Evolutionary conservation across 2,113 vertebrate genomes (phyloP), one percentile per base, ranked within the genome.

Genomic region (Alexandromys fortis): DNA sequence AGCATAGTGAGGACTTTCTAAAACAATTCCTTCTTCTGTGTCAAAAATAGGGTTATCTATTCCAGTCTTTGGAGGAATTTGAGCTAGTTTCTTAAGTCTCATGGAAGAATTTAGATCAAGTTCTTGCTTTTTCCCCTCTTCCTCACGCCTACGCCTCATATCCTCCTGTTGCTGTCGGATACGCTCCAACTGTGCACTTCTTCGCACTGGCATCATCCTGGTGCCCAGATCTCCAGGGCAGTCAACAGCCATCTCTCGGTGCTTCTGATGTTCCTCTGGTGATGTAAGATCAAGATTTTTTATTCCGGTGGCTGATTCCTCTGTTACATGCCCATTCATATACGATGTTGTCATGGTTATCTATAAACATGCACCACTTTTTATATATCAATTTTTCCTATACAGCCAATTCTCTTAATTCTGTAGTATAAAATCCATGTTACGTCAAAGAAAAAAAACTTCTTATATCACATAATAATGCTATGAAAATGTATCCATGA

Each of bases 11-110:
- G 98, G 98, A 98, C 98, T 98, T 96, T 98, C 98, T 97, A 98
- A 97, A 94, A 97, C 96, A 97, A 98, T 97, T 95, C 98, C 98
- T 98, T 99, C 99, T 89, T 99, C 99, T 30, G 98, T 99, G 81
- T 99, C 99, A 96, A 99, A 99, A 94, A 99, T 99, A 85, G 99
- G 99, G 96, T 99, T 99, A 98, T 99, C 99, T 96, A 99, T 99
- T 98, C 99, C 99, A 98, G 99, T 99, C 97, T 99, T 99, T 87
- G 99, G 99, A 98, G 99, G 99, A 97, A 99, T 98, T 86, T 99
- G 99, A 16, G 99, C 98, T 96, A 99, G 98, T 96, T 99, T 99
- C 98, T 99, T 99, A 96, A 99, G 99, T 96, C 99, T 99, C 95
- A 99, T 98, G 10, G 99, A 99, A 96, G 99, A 99, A 95, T 99